These are phyloP conservation scores for Cerceris rybyensis DNA, from an alignment of 2,888 invertebrate species.

Conservation along the genomic window DNA sequence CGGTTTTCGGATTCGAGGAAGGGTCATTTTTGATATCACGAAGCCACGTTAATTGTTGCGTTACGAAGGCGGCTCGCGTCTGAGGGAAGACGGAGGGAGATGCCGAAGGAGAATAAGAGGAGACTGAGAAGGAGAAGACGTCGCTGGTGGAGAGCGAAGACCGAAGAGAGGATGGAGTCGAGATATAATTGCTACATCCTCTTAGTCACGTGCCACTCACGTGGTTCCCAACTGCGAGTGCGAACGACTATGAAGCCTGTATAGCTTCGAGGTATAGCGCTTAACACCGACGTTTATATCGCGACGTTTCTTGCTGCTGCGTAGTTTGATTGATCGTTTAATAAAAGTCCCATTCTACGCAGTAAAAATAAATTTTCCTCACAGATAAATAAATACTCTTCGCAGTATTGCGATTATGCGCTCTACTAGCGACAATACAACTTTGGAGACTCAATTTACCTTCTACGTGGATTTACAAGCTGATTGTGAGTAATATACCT, in stretches of 20 bases:
- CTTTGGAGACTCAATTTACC: constrained; percentile 36
- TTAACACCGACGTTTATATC: constrained; percentile 58
- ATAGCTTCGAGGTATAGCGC: constrained; percentile 50
- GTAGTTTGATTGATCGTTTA: constrained; percentile 56
- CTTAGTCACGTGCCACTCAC: constrained; percentile 78
- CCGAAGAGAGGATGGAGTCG: constrained; percentile 69
- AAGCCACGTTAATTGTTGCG: constrained; percentile 75
- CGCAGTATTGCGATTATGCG: constrained; percentile 32
- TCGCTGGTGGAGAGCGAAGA: constrained; percentile 51
- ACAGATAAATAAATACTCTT: constrained; percentile 35
- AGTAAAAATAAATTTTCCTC: constrained; percentile 39
- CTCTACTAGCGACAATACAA: constrained; percentile 21
- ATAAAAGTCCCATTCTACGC: constrained; percentile 38
- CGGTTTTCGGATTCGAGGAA: constrained; percentile 77
- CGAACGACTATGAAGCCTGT: constrained; percentile 57
- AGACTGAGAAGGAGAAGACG: constrained; percentile 48
- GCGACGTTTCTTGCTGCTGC: constrained; percentile 50
- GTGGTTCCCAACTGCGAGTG: constrained; percentile 74
- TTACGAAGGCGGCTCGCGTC: constrained; percentile 66
- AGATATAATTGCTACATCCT: constrained; percentile 78
- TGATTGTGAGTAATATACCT: not conserved
- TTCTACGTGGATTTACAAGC: constrained; percentile 21
- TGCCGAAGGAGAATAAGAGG: constrained; percentile 45
- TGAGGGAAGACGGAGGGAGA: constrained; percentile 28
- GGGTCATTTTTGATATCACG: constrained; percentile 78